Percentiles rank a stretch among this genome's conserved stretches.
Conservation (phyloP, 2,888 invertebrate genomes). For the Dicroscelio sp. region DNA sequence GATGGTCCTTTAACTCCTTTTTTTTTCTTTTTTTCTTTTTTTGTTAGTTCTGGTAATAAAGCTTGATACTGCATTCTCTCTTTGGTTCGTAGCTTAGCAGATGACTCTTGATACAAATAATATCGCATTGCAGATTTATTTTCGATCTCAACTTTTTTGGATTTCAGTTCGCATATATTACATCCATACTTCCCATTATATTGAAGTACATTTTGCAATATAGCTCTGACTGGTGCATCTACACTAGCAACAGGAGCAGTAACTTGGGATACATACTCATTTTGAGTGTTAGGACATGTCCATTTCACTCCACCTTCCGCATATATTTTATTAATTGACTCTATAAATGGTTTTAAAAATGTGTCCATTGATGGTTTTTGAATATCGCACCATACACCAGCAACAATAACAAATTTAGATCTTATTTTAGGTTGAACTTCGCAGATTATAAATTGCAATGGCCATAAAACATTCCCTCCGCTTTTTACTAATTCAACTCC, state of each 20-base stretch:
- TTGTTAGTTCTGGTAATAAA: not conserved
- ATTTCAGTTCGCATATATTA: conserved; percentile 41
- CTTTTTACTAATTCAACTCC: conserved; percentile 18
- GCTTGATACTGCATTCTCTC: conserved; percentile 11
- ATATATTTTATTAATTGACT: not conserved
- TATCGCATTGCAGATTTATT: not conserved
- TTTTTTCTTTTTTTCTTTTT: not conserved
- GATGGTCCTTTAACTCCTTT: conserved; percentile 52
- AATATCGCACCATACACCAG: conserved; percentile 5
- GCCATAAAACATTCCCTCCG: not conserved
- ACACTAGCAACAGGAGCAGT: conserved; percentile 33
- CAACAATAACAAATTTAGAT: not conserved
- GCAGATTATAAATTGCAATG: not conserved
- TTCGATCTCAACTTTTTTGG: not conserved
- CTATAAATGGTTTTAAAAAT: conserved; percentile 33
- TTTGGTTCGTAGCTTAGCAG: not conserved
- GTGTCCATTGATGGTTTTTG: conserved; percentile 4
- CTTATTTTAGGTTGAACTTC: not conserved
- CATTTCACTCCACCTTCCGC: conserved; percentile 27
- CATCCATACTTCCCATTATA: conserved; percentile 36
- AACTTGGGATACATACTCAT: conserved; percentile 24
- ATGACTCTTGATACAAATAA: not conserved
- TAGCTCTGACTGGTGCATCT: conserved; percentile 44
- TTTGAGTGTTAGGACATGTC: conserved; percentile 10
- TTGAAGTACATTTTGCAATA: conserved; percentile 38